Evolutionary conservation across 2,888 invertebrate species (phyloP), one percentile per base, ranked within the genome.

Genomic region (Lymantria monacha): DNA sequence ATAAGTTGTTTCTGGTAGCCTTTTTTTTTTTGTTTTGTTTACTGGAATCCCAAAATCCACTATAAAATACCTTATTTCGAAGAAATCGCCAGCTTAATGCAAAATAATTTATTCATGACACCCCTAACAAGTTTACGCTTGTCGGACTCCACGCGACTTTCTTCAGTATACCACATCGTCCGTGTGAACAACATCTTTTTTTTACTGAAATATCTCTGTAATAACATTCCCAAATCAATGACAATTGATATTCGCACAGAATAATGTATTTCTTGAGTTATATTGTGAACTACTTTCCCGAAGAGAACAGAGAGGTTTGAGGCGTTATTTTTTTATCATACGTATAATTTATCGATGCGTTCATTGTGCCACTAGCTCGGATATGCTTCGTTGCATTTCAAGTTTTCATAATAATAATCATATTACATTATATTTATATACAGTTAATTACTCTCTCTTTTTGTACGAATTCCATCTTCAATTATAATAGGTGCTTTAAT

Each of bases 261-360:
- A 8, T 47, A 8, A 86, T 89, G 86, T 77, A 81, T 76, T 82
- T 85, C 78, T 82, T 82, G 70, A 76, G 74, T 55, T 66, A 75
- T 57, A 76, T 83, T 65, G 76, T 83, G 68, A 75, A 70, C 73
- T 80, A 85, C 79, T 83, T 85, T 76, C 84, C 83, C 62, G 74
- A 70, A 68, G 78, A 70, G 53, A 77, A 71, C 55, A 61, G 61
- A 49, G 78, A 74, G 67, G 70, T 71, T 59, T 53, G 63, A 47
- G 42, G 48, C n/a, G n/a, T n/a, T n/a, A n/a, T n/a, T n/a, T n/a
- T n/a, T 57, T 59, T 64, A 66, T 57, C 58, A 57, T 65, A 12
- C 50, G 47, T 45, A 53, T 46, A 45, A 63, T 61, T 66, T 50
- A 55, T 65, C 57, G 46, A 22, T 57, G 47, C 55, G 3, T 52